phyloP scores from a whole-genome alignment of 2,797 vertebrate species.

The Aeoliscus strigatus region DNA sequence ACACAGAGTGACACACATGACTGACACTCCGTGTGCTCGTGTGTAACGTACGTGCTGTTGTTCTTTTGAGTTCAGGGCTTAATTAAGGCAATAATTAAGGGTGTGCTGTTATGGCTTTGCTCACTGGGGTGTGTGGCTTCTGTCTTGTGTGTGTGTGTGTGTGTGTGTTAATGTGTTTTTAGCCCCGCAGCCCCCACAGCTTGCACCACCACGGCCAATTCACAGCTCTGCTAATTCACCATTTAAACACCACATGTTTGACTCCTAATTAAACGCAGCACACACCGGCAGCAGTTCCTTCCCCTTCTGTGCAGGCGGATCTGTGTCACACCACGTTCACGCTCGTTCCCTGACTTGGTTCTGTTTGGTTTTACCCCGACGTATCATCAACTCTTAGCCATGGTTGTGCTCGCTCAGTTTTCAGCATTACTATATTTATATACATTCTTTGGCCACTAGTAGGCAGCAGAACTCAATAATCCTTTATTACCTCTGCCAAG shows the following conservation, averaged over 20 bases:
- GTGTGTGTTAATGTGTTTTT: conserved; percentile 22
- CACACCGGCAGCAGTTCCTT: background rate
- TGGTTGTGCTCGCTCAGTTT: no score
- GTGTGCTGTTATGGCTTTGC: conserved; percentile 46
- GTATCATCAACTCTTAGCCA: no score
- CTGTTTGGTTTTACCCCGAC: no score
- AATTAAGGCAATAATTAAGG: conserved; percentile 67
- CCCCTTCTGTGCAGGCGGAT: no score
- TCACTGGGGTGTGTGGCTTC: conserved; percentile 30
- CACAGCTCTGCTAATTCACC: conserved; percentile 54
- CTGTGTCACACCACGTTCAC: no score
- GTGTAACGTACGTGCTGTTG: conserved; percentile 20
- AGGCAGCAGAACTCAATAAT: no score
- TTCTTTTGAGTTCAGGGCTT: conserved; percentile 53
- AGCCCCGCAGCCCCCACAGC: conserved; percentile 42
- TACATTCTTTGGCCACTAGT: no score
- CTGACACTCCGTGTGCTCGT: conserved; percentile 5
- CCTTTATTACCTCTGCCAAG: no score
- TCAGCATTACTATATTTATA: no score
- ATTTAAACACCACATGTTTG: conserved; percentile 69
- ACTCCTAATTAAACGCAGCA: conserved; percentile 67
- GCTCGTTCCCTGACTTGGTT: no score
- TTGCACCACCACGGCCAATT: conserved; percentile 54
- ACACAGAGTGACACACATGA: conserved; percentile 2
- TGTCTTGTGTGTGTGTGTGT: conserved; percentile 12